Evolutionary conservation across 2,888 invertebrate species (phyloP), one percentile per base, ranked within the genome.

Genomic region (Orchestes rusci): DNA sequence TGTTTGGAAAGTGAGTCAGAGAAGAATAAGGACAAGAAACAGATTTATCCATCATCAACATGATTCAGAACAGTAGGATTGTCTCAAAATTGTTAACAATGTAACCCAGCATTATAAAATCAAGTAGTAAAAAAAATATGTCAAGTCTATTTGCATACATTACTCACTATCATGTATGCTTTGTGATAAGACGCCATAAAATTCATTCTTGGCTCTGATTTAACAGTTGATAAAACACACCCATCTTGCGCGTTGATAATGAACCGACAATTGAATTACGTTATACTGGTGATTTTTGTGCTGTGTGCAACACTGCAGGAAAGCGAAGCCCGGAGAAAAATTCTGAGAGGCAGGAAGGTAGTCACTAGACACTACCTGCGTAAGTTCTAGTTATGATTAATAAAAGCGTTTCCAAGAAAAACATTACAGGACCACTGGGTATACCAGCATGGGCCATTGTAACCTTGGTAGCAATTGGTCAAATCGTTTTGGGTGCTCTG

Each of bases 391-490:
- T 17, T 33, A 3, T 16, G n/a, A n/a, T n/a, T 37, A 16, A 19
- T 38, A 46, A n/a, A 20, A 33, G 34, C 16, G 19, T 40, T 18
- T 20, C 10, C 15, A 16, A n/a, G n/a, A n/a, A n/a, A n/a, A n/a
- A n/a, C n/a, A n/a, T n/a, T n/a, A n/a, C n/a, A 85, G 85, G 67
- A 65, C 78, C 80, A 35, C 74, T 76, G 36, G 75, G 78, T 10
- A 76, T 86, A 52, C 86, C 87, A 45, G 83, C 83, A 1, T 87
- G 86, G 85, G 80, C 81, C 0, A 76, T 84, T 48, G 76, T 83
- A 45, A 60, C 82, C 15, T 66, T 86, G 56, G 70, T 82, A 8
- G 84, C 80, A 4, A 63, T 84, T n/a, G 76, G 74, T 19, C 81
- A 86, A 74, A 60, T 87, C 23, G 37, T 79, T 1, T 56, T 80